A percentile compares a stretch with the other conserved stretches of the same genome.
These are phyloP conservation scores for Neostethus bicornis DNA, from an alignment of 2,797 vertebrate genomes.

Conservation along the genomic window DNA sequence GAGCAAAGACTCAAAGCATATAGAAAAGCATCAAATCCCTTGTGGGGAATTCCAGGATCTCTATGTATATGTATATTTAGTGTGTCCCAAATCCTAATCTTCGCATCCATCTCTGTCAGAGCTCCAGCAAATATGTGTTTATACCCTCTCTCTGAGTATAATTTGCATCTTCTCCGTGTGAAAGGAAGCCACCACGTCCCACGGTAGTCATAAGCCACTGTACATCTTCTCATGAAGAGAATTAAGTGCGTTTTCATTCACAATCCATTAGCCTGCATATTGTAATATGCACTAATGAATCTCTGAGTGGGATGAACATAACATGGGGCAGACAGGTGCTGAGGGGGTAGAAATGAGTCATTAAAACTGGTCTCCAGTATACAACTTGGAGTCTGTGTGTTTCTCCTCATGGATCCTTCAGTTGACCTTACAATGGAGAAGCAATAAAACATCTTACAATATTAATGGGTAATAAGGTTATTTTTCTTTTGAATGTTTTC, in stretches of 20 bases:
- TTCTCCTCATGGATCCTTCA: conserved; percentile 38
- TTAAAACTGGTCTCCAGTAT: conserved; percentile 16
- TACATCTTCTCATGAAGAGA: conserved; percentile 19
- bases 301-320: conserved; percentile 37
- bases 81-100: conserved; percentile 38
- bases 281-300: conserved; percentile 55
- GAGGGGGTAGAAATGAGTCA: conserved; percentile 29
- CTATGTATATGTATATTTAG: conserved; percentile 34
- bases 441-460: conserved; percentile 51
- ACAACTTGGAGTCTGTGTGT: not conserved
- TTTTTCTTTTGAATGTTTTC: conserved; percentile 25
- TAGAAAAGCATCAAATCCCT: conserved; percentile 15
- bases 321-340: conserved; percentile 44
- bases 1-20: conserved; percentile 26
- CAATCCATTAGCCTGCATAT: conserved; percentile 40
- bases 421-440: conserved; percentile 58
- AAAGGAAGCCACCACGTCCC: conserved; percentile 16
- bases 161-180: conserved; percentile 20
- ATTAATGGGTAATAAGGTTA: conserved; percentile 49
- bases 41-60: conserved; percentile 17
- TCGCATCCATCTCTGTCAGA: conserved; percentile 42
- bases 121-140: conserved; percentile 51
- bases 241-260: conserved; percentile 42
- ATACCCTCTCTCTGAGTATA: conserved; percentile 25
- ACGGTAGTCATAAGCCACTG: conserved; percentile 24